phyloP scores from a whole-genome alignment of 1,140 invertebrate genomes.

The Rhizoglyphus robini region DNA sequence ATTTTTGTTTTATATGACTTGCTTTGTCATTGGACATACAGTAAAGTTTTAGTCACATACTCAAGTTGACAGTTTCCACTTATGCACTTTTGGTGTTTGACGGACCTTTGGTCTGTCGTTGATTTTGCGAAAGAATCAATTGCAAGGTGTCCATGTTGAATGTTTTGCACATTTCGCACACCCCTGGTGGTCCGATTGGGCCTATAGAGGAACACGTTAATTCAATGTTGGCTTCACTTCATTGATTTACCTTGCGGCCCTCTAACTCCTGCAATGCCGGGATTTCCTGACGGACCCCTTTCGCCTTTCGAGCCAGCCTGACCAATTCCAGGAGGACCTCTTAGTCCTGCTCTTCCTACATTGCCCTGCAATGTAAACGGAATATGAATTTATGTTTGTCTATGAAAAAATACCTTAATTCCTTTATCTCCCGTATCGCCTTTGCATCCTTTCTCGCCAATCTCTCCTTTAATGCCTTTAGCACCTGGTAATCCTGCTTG shows the following conservation, averaged over 20 bases:
- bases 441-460: constrained; percentile 1
- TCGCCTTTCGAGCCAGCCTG: neutral
- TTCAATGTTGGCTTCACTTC: neutral
- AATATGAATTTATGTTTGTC: neutral
- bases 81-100: neutral
- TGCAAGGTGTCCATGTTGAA: neutral
- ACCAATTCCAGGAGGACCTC: constrained; percentile 3
- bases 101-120: neutral
- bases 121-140: neutral
- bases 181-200: constrained; percentile 37
- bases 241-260: constrained; percentile 38
- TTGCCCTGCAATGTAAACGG: neutral
- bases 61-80: no score
- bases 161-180: constrained; percentile 38
- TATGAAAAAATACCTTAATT: neutral
- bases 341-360: neutral
- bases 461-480: constrained; percentile 15
- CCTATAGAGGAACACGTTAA: no score
- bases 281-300: constrained; percentile 37
- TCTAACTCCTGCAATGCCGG: constrained; percentile 27
- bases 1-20: no score
- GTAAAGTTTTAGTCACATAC: no score
- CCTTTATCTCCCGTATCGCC: constrained; percentile 10
- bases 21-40: no score
- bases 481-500: neutral